phyloP scores from a whole-genome alignment of 2,797 vertebrate species.

The Gymnocypris eckloni region DNA sequence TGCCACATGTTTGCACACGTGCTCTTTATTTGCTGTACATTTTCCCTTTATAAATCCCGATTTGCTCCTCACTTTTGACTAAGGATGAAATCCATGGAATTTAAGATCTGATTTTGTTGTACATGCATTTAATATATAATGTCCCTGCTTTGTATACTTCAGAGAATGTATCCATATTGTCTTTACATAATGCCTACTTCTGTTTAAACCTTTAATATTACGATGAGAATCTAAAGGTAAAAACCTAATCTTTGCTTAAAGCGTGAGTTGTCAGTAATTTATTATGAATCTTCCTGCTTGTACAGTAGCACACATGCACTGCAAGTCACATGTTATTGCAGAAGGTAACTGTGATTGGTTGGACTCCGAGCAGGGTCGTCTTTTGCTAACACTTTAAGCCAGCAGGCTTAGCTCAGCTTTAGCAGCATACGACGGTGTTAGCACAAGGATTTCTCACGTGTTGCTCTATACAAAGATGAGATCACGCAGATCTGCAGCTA shows the following conservation, averaged over 20 bases:
- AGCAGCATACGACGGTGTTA: constrained; percentile 51
- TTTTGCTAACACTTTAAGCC: constrained; percentile 62
- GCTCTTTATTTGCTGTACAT: background rate
- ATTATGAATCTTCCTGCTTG: constrained; percentile 51
- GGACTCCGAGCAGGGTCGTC: constrained; percentile 30
- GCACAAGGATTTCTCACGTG: constrained; percentile 52
- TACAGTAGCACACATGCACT: constrained; percentile 40
- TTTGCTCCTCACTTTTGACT: background rate
- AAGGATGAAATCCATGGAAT: background rate
- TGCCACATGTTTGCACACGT: background rate
- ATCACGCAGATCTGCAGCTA: constrained; percentile 29
- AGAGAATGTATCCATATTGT: background rate
- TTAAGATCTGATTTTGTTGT: background rate
- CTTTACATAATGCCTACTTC: background rate
- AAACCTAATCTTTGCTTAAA: background rate
- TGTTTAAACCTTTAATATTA: background rate
- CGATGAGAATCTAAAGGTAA: background rate
- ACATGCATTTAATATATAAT: background rate
- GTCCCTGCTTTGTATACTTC: background rate
- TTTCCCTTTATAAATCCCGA: background rate
- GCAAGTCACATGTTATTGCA: constrained; percentile 51
- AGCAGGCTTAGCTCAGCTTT: constrained; percentile 52
- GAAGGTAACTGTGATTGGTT: constrained; percentile 41
- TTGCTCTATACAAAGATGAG: constrained; percentile 33
- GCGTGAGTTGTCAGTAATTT: constrained; percentile 32